These are phyloP conservation scores for Heterochromis multidens DNA, from an alignment of 2,113 vertebrate genomes.

Conservation along the genomic window DNA sequence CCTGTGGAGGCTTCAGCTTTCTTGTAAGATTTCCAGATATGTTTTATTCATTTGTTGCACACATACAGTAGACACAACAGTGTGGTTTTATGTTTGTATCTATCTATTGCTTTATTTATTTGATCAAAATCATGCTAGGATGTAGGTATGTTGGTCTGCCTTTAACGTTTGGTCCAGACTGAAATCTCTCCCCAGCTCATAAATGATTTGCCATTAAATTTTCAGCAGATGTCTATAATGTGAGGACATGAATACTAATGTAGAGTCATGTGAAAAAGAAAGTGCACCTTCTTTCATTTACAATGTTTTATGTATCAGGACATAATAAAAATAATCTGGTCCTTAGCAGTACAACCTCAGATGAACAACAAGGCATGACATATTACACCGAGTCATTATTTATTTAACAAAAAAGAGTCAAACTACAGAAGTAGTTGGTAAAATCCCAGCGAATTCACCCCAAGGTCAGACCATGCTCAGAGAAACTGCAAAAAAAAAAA, in stretches of 20 bases:
- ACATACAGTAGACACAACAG: background rate
- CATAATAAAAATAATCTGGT: background rate
- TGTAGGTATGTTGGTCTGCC: background rate
- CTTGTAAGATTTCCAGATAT: slow-evolving; percentile 39
- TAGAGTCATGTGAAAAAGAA: background rate
- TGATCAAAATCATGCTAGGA: background rate
- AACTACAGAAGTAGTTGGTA: background rate
- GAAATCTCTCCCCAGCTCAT: background rate
- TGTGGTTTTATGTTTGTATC: background rate
- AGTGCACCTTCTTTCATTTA: background rate
- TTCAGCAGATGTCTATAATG: background rate
- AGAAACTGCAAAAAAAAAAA: too few relatives aligned
- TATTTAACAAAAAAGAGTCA: background rate
- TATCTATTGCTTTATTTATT: background rate
- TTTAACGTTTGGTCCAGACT: background rate
- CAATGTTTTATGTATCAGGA: background rate
- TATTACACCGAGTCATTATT: background rate
- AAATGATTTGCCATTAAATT: background rate
- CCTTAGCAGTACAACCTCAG: background rate
- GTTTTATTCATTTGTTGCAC: background rate
- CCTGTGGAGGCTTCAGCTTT: slow-evolving; percentile 4
- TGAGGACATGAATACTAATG: rapidly evolving
- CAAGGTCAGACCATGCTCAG: too few relatives aligned
- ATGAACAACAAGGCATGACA: background rate
- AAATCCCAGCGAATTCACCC: too few relatives aligned